Percentiles rank a stretch among this genome's conserved stretches.
phyloP scores from a whole-genome alignment of 35 echinoderm and acorn worm genomes.

The Apostichopus parvimensis region DNA sequence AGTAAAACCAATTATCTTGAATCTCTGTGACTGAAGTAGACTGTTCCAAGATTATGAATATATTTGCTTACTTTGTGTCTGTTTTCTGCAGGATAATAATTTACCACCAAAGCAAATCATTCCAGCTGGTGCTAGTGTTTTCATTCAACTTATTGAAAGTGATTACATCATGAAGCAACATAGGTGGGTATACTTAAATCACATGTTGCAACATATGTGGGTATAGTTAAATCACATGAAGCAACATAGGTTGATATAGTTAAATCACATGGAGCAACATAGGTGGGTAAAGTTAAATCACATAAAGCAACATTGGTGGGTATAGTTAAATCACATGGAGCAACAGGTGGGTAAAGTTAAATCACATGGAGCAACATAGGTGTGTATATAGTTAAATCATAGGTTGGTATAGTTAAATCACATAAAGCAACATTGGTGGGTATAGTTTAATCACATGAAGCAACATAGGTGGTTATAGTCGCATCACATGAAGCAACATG shows the following conservation, averaged over 20 bases:
- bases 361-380: background rate
- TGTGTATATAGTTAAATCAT: background rate
- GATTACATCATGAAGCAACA: slow-evolving; percentile 63
- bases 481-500: background rate
- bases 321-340: background rate
- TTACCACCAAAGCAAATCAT: slow-evolving; percentile 58
- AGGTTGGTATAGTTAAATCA: slow-evolving; percentile 35
- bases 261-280: background rate
- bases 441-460: background rate
- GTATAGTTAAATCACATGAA: slow-evolving; percentile 5
- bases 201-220: slow-evolving; percentile 51
- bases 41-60: too few species aligned
- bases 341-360: slow-evolving; percentile 49
- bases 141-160: slow-evolving; percentile 70
- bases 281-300: slow-evolving; percentile 34
- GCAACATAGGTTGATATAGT: slow-evolving; percentile 57
- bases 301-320: slow-evolving; percentile 53
- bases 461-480: slow-evolving; percentile 56
- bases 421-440: slow-evolving; percentile 69
- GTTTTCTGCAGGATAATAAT: background rate
- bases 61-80: background rate
- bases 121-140: slow-evolving; percentile 72
- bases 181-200: slow-evolving; percentile 40
- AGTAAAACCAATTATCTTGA: too few species aligned
- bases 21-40: too few species aligned